These are phyloP conservation scores for Eupleurogrammus muticus DNA, from an alignment of 2,797 vertebrate species.

Conservation along the genomic window DNA sequence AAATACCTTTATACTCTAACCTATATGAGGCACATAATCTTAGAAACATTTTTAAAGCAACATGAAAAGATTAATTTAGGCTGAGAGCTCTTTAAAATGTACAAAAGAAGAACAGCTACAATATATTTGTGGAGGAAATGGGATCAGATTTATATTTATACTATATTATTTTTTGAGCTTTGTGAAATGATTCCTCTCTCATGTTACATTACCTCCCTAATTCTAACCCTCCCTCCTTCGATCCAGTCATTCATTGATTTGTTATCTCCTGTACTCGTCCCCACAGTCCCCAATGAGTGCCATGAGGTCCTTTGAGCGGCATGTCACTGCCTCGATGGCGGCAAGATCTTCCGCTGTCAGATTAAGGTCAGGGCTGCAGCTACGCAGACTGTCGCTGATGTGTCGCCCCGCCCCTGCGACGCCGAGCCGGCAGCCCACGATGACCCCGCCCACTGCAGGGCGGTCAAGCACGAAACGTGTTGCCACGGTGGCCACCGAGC, in stretches of 20 bases:
- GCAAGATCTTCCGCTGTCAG: conserved; percentile 51
- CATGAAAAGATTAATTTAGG: not conserved
- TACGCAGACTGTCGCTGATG: conserved; percentile 65
- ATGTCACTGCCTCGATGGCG: conserved; percentile 51
- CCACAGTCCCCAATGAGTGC: conserved; percentile 62
- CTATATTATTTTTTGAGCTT: no score
- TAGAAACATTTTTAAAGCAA: not conserved
- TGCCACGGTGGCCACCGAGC: conserved; percentile 67
- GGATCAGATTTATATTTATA: not conserved
- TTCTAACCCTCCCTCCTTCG: conserved; percentile 4
- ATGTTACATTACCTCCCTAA: no score
- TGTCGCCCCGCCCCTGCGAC: conserved; percentile 61
- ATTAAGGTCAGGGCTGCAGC: conserved; percentile 58
- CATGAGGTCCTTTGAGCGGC: conserved; percentile 56
- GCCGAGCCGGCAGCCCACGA: conserved; percentile 67
- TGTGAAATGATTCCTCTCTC: conserved; percentile 3
- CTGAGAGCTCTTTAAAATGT: not conserved
- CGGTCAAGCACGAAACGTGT: conserved; percentile 64
- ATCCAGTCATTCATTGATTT: no score
- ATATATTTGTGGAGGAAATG: not conserved
- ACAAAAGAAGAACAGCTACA: not conserved
- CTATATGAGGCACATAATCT: not conserved
- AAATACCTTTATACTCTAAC: not conserved
- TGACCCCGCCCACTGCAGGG: conserved; percentile 70
- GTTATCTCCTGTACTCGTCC: conserved; percentile 67